A percentile compares a stretch with the other conserved stretches of the same genome.
phyloP scores from a whole-genome alignment of 2,888 invertebrate species.

The Drosophila cognata region DNA sequence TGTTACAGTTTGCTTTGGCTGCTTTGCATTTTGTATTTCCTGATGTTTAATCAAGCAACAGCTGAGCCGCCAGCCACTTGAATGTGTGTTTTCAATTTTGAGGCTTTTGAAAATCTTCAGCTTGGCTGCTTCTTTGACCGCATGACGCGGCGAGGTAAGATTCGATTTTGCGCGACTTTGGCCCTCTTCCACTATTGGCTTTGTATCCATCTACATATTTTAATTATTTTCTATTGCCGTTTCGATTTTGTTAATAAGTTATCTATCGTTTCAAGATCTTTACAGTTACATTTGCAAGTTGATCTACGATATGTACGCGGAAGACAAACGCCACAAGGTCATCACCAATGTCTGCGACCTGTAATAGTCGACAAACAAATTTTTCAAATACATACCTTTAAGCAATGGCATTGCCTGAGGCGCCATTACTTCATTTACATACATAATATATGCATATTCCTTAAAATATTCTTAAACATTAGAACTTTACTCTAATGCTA shows the following conservation, averaged over 20 bases:
- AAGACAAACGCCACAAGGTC: slow-evolving; percentile 58
- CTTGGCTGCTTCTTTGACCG: slow-evolving; percentile 18
- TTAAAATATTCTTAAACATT: slow-evolving; percentile 23
- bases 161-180: slow-evolving; percentile 70
- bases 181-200: slow-evolving; percentile 60
- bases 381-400: slow-evolving; percentile 5
- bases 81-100: slow-evolving; percentile 32
- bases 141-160: slow-evolving; percentile 53
- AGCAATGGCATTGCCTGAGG: slow-evolving; percentile 21
- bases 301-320: slow-evolving; percentile 46
- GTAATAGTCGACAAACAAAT: slow-evolving; percentile 27
- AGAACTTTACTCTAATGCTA: slow-evolving; percentile 20
- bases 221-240: slow-evolving; percentile 52
- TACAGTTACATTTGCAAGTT: slow-evolving; percentile 67
- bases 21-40: slow-evolving; percentile 76
- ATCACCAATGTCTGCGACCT: slow-evolving; percentile 25
- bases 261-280: slow-evolving; percentile 26
- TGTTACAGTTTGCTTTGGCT: slow-evolving; percentile 71
- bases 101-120: slow-evolving; percentile 18
- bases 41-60: slow-evolving; percentile 70
- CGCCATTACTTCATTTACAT: slow-evolving; percentile 5
- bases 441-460: slow-evolving; percentile 2
- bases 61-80: slow-evolving; percentile 30
- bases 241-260: slow-evolving; percentile 17
- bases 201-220: slow-evolving; percentile 73